Conservation (phyloP, 2,888 invertebrate genomes). For the Rhagonycha fulva region DNA sequence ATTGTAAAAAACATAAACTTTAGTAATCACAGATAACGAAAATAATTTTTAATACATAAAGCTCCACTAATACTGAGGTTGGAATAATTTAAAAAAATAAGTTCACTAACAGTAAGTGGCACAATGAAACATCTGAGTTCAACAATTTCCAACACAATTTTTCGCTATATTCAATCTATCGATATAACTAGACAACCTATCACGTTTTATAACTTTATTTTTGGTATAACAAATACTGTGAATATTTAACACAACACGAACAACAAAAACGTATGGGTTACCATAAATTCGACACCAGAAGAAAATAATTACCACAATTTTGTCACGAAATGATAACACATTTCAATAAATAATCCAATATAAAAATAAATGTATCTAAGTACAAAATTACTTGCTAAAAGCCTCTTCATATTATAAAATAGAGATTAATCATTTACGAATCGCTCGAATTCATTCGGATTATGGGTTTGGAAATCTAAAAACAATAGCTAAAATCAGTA, state of each 20-base stretch:
- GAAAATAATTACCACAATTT: neutral
- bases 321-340: neutral
- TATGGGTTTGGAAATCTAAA: conserved; percentile 5
- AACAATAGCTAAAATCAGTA: neutral
- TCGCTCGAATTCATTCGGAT: conserved; percentile 9
- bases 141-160: neutral
- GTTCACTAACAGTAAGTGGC: neutral
- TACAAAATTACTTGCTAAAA: neutral
- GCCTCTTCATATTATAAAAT: neutral
- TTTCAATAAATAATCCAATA: neutral
- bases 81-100: neutral
- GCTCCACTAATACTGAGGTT: neutral
- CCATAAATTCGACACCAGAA: neutral
- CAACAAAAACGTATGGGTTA: neutral
- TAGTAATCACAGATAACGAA: neutral
- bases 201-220: neutral
- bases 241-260: neutral
- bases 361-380: conserved; percentile 4
- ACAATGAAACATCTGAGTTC: neutral
- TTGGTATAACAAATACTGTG: neutral
- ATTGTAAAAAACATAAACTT: neutral
- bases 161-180: neutral
- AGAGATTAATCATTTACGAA: conserved; percentile 1
- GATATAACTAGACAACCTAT: neutral
- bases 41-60: neutral